Evolutionary conservation across 2,888 invertebrate genomes (phyloP), one percentile per base, ranked within the genome.

Genomic region (Xiphydria camelus): DNA sequence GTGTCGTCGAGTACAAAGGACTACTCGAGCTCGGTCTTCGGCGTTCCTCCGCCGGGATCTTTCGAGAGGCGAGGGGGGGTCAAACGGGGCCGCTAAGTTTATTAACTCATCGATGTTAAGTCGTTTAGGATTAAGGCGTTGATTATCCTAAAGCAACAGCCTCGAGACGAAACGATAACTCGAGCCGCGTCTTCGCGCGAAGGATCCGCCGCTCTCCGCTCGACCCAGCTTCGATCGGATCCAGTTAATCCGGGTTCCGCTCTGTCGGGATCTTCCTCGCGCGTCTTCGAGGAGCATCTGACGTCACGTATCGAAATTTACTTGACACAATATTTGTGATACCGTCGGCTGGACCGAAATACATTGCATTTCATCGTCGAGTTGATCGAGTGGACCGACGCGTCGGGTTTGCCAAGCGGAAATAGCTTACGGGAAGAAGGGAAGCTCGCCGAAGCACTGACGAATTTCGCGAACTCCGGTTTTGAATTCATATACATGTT

Each of bases 121-220:
- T 60, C 58, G 55, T 61, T 57, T 51, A 55, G 62, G 62, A 64
- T 66, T 62, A 62, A 59, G 59, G 56, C 59, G 57, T 66, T 65
- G 65, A 68, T 68, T 68, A 68, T 68, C 68, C 66, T 68, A 66
- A 64, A 60, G 66, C 66, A 68, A 68, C 66, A 68, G 57, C 51
- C 57, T 57, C 54, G 59, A 62, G 53, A 61, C 65, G 57, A 61
- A 68, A 68, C 68, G 66, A 67, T 68, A 61, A 61, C 65, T 66
- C 66, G 63, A 66, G 64, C 66, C 44, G 55, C 49, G n/a, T 45
- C 47, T 46, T 49, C 41, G 51, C 49, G 56, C 53, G 49, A 57
- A 62, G 68, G 59, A 59, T 62, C 61, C 53, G 62, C 57, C 56
- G 57, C 53, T 64, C 61, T 62, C 58, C 18, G 22, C 18, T 4